Conservation (phyloP, 2,888 invertebrate species). For the Dendrolimus pini region DNA sequence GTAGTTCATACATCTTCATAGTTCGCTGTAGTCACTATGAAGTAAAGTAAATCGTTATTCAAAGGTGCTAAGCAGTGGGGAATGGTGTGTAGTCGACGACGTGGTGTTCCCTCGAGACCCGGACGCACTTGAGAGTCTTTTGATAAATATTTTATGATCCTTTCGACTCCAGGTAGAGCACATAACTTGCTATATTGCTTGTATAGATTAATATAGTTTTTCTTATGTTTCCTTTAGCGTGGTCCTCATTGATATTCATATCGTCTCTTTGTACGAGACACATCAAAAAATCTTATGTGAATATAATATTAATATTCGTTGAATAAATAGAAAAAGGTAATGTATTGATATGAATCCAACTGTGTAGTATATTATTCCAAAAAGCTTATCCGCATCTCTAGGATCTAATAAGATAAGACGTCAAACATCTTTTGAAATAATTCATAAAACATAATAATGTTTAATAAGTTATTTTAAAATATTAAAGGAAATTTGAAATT, state of each 20-base stretch:
- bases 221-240: constrained; percentile 34
- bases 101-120: constrained; percentile 38
- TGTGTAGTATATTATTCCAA: neutral
- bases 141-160: constrained; percentile 73
- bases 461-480: too few relatives aligned
- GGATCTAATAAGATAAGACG: too few relatives aligned
- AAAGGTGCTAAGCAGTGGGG: constrained; percentile 55
- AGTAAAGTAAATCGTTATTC: constrained; percentile 36
- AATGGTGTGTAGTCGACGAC: constrained; percentile 31
- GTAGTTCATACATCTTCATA: too few relatives aligned
- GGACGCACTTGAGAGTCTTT: constrained; percentile 57
- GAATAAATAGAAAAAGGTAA: neutral
- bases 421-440: too few relatives aligned
- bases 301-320: constrained; percentile 4
- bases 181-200: constrained; percentile 47
- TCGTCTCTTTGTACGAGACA: constrained; percentile 25
- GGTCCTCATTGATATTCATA: constrained; percentile 44
- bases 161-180: constrained; percentile 43
- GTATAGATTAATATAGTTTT: constrained; percentile 54
- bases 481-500: too few relatives aligned
- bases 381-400: neutral
- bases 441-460: too few relatives aligned
- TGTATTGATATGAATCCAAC: neutral
- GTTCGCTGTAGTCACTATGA: too few relatives aligned
- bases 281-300: constrained; percentile 17